These are phyloP conservation scores for Numenius phaeopus DNA, from an alignment of 2,797 vertebrate species.

Conservation along the genomic window DNA sequence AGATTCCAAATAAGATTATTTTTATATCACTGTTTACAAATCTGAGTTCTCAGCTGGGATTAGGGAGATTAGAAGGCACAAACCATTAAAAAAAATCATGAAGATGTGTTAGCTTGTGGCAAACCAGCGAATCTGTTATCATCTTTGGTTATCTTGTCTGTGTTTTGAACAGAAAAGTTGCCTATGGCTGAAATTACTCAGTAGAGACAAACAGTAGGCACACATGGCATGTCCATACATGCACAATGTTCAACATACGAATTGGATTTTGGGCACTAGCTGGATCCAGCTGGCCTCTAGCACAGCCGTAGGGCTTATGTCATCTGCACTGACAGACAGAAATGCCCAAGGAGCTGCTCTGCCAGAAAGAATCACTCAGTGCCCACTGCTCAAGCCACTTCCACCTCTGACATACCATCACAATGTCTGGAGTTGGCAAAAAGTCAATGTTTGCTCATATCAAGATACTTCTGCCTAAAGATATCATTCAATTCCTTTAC, in stretches of 20 bases:
- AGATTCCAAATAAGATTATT: constrained; percentile 54
- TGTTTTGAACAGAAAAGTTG: constrained; percentile 25
- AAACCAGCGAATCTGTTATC: constrained; percentile 32
- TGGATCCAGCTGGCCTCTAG: background rate
- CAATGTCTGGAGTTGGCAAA: background rate
- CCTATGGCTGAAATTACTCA: constrained; percentile 46
- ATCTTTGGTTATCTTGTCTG: constrained; percentile 8
- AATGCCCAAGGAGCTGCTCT: background rate
- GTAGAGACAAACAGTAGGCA: background rate
- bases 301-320: background rate
- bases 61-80: constrained; percentile 24
- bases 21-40: constrained; percentile 42
- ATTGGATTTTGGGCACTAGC: background rate
- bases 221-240: background rate
- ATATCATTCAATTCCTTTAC: background rate
- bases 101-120: constrained; percentile 32
- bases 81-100: background rate
- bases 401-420: background rate
- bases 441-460: background rate
- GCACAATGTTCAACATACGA: background rate
- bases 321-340: constrained; percentile 1
- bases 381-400: background rate
- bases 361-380: background rate
- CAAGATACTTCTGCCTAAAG: background rate
- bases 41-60: constrained; percentile 20